phyloP scores from a whole-genome alignment of 2,113 vertebrate genomes.

The Halichoeres trimaculatus region DNA sequence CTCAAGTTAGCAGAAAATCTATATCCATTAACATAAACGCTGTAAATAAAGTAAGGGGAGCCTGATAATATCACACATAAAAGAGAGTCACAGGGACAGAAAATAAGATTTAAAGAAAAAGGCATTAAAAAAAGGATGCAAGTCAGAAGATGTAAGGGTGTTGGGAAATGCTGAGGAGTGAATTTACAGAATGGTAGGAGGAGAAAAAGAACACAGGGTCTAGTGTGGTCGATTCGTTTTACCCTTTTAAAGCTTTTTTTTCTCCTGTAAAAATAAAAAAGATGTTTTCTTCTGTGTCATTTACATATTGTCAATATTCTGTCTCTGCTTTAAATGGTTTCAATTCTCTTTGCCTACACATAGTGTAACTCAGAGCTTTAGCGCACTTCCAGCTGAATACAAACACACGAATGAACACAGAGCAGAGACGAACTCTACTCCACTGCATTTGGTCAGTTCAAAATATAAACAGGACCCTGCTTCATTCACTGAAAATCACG shows the following conservation, averaged over 20 bases:
- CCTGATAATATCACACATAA: constrained; percentile 45
- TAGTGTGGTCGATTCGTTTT: constrained; percentile 53
- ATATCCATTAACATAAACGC: constrained; percentile 69
- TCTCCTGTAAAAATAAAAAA: constrained; percentile 57
- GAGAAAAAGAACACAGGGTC: constrained; percentile 26
- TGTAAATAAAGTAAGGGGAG: constrained; percentile 66
- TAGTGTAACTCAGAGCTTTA: constrained; percentile 62
- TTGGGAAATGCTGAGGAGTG: background rate
- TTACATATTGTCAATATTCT: constrained; percentile 77
- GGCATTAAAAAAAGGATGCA: constrained; percentile 14
- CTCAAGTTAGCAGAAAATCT: constrained; percentile 67
- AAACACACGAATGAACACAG: constrained; percentile 45
- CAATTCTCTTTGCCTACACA: constrained; percentile 62
- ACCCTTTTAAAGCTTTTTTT: constrained; percentile 61
- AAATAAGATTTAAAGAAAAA: constrained; percentile 12
- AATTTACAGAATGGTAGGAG: constrained; percentile 39
- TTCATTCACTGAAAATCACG: background rate
- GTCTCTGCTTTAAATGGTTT: constrained; percentile 76
- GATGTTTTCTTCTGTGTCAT: constrained; percentile 59
- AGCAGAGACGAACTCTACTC: background rate
- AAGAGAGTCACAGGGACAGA: constrained; percentile 9
- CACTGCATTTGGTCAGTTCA: constrained; percentile 10
- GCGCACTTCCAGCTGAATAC: constrained; percentile 27
- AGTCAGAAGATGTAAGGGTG: constrained; percentile 41
- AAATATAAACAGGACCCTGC: constrained; percentile 12